These are phyloP conservation scores for Arctocebus calabarensis DNA, from an alignment of 2,797 vertebrate species.

Conservation along the genomic window DNA sequence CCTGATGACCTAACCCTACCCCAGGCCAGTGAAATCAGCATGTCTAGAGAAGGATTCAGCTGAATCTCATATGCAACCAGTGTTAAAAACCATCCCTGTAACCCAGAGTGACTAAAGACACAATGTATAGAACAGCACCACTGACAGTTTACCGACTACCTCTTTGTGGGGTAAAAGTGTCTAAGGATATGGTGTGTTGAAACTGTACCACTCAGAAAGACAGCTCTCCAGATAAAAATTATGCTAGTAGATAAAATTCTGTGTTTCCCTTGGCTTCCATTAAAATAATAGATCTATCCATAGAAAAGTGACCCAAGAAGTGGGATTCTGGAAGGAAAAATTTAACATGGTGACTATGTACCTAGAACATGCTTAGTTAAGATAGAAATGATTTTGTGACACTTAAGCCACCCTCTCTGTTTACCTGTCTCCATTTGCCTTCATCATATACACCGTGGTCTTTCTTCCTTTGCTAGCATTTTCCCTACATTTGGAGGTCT, in stretches of 20 bases:
- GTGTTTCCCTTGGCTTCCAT: not conserved
- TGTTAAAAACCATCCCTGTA: not conserved
- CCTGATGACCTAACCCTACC: not conserved
- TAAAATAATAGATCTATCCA: not conserved
- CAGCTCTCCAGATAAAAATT: not conserved
- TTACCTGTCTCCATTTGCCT: not conserved
- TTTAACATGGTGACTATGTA: not conserved
- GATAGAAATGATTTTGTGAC: not conserved
- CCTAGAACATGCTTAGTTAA: not conserved
- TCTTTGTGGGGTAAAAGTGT: too few relatives aligned
- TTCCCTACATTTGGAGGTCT: slow-evolving; percentile 8
- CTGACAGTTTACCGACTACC: not conserved
- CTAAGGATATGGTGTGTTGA: too few relatives aligned
- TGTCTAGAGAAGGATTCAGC: not conserved
- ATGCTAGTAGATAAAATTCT: not conserved
- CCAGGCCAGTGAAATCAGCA: not conserved
- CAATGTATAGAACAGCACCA: not conserved
- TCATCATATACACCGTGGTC: not conserved
- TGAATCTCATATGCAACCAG: not conserved
- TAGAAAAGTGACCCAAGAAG: not conserved
- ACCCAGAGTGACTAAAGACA: not conserved
- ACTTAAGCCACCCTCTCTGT: not conserved
- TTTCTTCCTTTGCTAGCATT: not conserved
- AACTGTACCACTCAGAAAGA: too few relatives aligned
- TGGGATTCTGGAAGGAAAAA: not conserved